Base-by-base conservation (phyloP, 2,113 vertebrate genomes). In the Plecturocebus donacophilus region DNA sequence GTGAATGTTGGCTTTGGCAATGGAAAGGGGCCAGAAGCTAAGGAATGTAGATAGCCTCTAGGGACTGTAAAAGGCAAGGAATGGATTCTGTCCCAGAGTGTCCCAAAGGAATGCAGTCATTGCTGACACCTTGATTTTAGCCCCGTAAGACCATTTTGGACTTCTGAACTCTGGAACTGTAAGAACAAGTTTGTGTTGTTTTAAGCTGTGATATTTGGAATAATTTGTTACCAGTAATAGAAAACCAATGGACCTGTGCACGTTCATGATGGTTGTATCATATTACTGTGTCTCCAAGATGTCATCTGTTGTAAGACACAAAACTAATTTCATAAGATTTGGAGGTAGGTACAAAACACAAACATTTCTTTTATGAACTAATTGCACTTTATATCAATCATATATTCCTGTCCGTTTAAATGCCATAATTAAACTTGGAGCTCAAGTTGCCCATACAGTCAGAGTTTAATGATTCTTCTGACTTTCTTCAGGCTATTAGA, bases 361-460 rank as follows among this genome's bases (percentile, higher is more conserved):
- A 96, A 21, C 7, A 91, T 93, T 96, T 89, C 9, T 94, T 97
- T 93, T 73, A 66, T 47, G 13, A 83, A 38, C 35, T 68, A 91
- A 54, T 3, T 58, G 42, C 73, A 64, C 25, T 3, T 82, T 77
- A 66, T 61, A 6, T 79, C 92, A 87, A 80, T 94, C 21, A 66
- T 5, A 79, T 32, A 79, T 61, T 84, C 27, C 71, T 82, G 75
- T 84, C 47, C 80, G 81, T 75, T 82, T 32, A 8, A 87, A 85
- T 87, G 79, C 4, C 27, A 54, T n/a, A 87, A 40, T 79, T 25
- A 70, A 94, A 84, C 3, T 56, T 68, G 45, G 16, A 95, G 20
- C 9, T 16, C 27, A 27, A 56, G 30, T 64, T 85, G 96, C 64
- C 52, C 8, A 38, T 47, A 40, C 0, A 70, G 23, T 58, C 30